These are phyloP conservation scores for Eulemur rufifrons DNA, from an alignment of 2,113 vertebrate genomes.

Conservation along the genomic window DNA sequence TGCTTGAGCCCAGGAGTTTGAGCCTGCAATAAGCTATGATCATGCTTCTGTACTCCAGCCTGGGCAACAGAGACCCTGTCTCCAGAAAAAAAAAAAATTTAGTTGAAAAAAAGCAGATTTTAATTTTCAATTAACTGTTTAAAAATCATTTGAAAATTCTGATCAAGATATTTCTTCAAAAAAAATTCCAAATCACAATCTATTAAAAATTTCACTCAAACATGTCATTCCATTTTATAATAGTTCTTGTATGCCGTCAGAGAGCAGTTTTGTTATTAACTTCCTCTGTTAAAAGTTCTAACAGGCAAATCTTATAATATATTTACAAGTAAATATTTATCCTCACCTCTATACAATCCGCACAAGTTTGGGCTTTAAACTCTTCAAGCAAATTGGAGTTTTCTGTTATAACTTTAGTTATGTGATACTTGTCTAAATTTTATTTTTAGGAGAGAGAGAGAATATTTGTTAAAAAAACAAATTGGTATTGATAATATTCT, in stretches of 20 bases:
- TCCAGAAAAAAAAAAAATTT: neutral
- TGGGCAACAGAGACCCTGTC: too few relatives aligned
- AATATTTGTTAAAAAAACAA: slow-evolving; percentile 53
- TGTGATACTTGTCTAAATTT: slow-evolving; percentile 84
- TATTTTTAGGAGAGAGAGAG: slow-evolving; percentile 63
- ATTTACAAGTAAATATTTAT: slow-evolving; percentile 61
- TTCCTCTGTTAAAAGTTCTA: neutral
- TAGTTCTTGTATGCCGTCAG: neutral
- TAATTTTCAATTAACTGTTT: slow-evolving; percentile 25
- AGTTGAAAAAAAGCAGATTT: neutral
- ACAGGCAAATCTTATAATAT: slow-evolving; percentile 46
- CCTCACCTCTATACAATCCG: slow-evolving; percentile 83
- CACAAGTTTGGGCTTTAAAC: slow-evolving; percentile 66
- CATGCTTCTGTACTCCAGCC: too few relatives aligned
- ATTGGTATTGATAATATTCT: neutral
- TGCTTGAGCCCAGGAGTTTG: too few relatives aligned
- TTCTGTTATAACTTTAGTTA: slow-evolving; percentile 83
- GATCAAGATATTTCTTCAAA: slow-evolving; percentile 27
- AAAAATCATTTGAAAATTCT: slow-evolving; percentile 18
- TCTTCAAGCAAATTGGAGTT: slow-evolving; percentile 79
- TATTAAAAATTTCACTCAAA: slow-evolving; percentile 29
- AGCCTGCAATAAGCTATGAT: too few relatives aligned
- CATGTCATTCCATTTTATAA: neutral
- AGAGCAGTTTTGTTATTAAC: neutral
- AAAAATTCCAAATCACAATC: slow-evolving; percentile 22